Evolutionary conservation across 1,140 invertebrate species (phyloP).

Genomic region (Bombus cullumanus): DNA sequence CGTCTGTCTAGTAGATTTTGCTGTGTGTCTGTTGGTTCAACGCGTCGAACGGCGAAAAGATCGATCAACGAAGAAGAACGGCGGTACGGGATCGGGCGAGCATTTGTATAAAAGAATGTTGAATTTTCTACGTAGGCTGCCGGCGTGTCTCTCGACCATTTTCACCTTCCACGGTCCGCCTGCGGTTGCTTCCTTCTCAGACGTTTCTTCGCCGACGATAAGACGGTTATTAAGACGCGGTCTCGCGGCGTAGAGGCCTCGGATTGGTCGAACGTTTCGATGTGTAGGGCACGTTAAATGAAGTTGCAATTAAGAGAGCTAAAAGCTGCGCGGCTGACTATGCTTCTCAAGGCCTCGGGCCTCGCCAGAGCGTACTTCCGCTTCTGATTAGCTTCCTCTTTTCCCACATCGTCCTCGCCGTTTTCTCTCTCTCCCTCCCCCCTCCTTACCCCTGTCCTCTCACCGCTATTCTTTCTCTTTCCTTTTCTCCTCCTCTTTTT

Average conservation of each 20-base stretch:
- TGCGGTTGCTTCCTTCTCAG: constrained; percentile 42
- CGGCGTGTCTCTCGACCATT: constrained; percentile 23
- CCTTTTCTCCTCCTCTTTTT: constrained; percentile 74
- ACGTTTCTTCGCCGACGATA: constrained; percentile 53
- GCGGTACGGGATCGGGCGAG: no score
- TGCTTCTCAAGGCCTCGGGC: constrained; percentile 78
- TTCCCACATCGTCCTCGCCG: constrained; percentile 79
- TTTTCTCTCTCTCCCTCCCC: constrained; percentile 52
- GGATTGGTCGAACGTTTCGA: constrained; percentile 55
- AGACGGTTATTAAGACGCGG: constrained; percentile 64
- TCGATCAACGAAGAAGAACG: background rate
- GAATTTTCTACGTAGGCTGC: background rate
- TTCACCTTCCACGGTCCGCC: constrained; percentile 54
- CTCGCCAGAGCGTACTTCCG: constrained; percentile 81
- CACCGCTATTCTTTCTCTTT: constrained; percentile 61
- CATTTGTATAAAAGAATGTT: background rate
- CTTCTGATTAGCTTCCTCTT: constrained; percentile 83
- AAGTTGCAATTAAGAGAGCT: constrained; percentile 82
- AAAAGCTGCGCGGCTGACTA: constrained; percentile 75
- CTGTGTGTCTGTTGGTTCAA: fast-evolving
- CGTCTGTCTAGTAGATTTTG: background rate
- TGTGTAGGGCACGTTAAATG: constrained; percentile 72
- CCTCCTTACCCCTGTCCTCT: constrained; percentile 24
- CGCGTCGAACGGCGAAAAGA: background rate
- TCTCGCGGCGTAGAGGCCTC: constrained; percentile 32